phyloP scores from a whole-genome alignment of 2,797 vertebrate genomes.

The Pangasius larnaudii region DNA sequence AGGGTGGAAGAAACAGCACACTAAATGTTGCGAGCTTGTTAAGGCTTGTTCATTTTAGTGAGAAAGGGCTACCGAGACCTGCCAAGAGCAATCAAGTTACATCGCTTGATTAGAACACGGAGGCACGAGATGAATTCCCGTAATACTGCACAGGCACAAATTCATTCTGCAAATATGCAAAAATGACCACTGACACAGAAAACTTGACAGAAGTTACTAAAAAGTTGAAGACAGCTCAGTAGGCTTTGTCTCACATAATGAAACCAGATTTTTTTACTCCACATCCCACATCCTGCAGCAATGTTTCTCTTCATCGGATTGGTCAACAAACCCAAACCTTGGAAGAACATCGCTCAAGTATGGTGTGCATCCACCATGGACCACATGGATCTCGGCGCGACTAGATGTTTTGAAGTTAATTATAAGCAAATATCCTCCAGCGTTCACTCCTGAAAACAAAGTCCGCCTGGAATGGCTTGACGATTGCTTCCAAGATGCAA shows the following conservation, averaged over 20 bases:
- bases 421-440: slow-evolving; percentile 61
- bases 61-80: slow-evolving; percentile 23
- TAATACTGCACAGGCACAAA: background rate
- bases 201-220: background rate
- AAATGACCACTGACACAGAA: background rate
- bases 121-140: background rate
- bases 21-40: slow-evolving; percentile 43
- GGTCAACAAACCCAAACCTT: background rate
- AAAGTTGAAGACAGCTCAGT: background rate
- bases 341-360: slow-evolving; percentile 15
- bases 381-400: slow-evolving; percentile 36
- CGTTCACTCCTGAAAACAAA: slow-evolving; percentile 56
- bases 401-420: slow-evolving; percentile 54
- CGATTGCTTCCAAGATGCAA: slow-evolving; percentile 56
- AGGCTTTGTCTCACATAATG: background rate
- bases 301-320: background rate
- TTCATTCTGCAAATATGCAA: slow-evolving; percentile 11
- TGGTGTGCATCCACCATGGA: background rate
- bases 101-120: slow-evolving; percentile 25
- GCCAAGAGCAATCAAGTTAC: slow-evolving; percentile 20
- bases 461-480: slow-evolving; percentile 38
- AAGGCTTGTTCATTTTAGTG: slow-evolving; percentile 15
- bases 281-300: background rate
- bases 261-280: slow-evolving; percentile 16
- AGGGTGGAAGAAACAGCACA: slow-evolving; percentile 44